These are phyloP conservation scores for Hepsetus odoe DNA, from an alignment of 2,113 vertebrate genomes.

Conservation along the genomic window DNA sequence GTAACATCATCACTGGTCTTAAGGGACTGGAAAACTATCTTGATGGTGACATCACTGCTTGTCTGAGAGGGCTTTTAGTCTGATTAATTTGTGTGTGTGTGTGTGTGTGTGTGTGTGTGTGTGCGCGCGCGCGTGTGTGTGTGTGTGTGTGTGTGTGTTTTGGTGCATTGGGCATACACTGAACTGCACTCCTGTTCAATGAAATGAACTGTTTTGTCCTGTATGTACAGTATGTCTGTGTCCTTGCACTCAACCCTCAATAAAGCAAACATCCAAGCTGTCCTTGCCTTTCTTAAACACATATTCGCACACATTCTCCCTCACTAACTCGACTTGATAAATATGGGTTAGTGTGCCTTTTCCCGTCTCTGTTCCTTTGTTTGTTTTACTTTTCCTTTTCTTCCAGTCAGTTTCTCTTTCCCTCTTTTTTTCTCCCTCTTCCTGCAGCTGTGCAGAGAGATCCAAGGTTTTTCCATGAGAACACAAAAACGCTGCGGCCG, in stretches of 20 bases:
- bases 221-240: not conserved
- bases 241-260: constrained; percentile 35
- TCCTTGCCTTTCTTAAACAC: constrained; percentile 40
- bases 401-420: constrained; percentile 52
- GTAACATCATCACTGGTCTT: constrained; percentile 52
- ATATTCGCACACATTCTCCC: constrained; percentile 54
- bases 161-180: constrained; percentile 7
- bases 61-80: constrained; percentile 68
- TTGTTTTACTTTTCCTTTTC: constrained; percentile 56
- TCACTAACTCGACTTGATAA: constrained; percentile 61
- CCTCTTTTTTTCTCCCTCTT: constrained; percentile 56
- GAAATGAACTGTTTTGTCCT: not conserved
- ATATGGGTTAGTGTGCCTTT: constrained; percentile 77
- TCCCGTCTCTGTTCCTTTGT: constrained; percentile 50
- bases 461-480: constrained; percentile 48
- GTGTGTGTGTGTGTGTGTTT: constrained; percentile 11
- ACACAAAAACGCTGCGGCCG: constrained; percentile 30
- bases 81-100: constrained; percentile 68
- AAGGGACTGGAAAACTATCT: constrained; percentile 59
- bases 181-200: not conserved
- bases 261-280: constrained; percentile 9
- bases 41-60: constrained; percentile 66
- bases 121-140: not conserved
- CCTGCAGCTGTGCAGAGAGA: constrained; percentile 49
- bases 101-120: constrained; percentile 34